Percentiles rank a stretch among this genome's conserved stretches.
Conservation (phyloP, 1,140 invertebrate species). For the Drosophila nebulosa region DNA sequence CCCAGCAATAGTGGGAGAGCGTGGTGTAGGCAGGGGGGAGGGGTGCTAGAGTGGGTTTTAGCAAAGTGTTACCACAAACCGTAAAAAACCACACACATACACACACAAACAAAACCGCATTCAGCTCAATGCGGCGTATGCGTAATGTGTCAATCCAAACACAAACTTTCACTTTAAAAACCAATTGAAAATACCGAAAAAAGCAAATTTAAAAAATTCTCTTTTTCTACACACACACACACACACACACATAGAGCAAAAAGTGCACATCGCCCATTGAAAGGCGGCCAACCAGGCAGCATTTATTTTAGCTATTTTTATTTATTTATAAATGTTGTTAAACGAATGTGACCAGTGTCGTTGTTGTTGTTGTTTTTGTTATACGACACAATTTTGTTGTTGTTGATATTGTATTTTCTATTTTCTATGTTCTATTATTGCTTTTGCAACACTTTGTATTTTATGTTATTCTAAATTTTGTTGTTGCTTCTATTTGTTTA, state of each 20-base stretch:
- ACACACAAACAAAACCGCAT: slow-evolving; percentile 24
- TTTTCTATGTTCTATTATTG: slow-evolving; percentile 56
- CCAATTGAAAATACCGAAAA: slow-evolving; percentile 33
- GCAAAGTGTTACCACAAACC: slow-evolving; percentile 36
- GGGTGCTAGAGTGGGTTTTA: no score
- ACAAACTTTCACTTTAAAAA: slow-evolving; percentile 47
- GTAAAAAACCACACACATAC: slow-evolving; percentile 10
- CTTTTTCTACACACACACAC: background rate
- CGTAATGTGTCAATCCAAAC: slow-evolving; percentile 26
- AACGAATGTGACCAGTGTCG: background rate
- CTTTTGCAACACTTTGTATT: slow-evolving; percentile 34
- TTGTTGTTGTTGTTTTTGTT: slow-evolving; percentile 46
- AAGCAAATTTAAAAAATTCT: slow-evolving; percentile 3
- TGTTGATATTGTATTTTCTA: no score
- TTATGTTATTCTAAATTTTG: slow-evolving; percentile 11
- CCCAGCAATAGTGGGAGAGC: slow-evolving; percentile 10
- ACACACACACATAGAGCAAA: slow-evolving; percentile 13
- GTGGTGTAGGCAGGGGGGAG: background rate
- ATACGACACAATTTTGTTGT: slow-evolving; percentile 55
- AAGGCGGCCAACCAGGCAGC: slow-evolving; percentile 35
- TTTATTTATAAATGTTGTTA: slow-evolving; percentile 16
- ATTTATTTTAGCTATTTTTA: slow-evolving; percentile 32
- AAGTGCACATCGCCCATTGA: slow-evolving; percentile 24
- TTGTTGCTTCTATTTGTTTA: no score
- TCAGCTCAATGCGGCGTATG: slow-evolving; percentile 28